These are phyloP conservation scores for Rhizoglyphus robini DNA, from an alignment of 1,140 invertebrate species.

Conservation along the genomic window DNA sequence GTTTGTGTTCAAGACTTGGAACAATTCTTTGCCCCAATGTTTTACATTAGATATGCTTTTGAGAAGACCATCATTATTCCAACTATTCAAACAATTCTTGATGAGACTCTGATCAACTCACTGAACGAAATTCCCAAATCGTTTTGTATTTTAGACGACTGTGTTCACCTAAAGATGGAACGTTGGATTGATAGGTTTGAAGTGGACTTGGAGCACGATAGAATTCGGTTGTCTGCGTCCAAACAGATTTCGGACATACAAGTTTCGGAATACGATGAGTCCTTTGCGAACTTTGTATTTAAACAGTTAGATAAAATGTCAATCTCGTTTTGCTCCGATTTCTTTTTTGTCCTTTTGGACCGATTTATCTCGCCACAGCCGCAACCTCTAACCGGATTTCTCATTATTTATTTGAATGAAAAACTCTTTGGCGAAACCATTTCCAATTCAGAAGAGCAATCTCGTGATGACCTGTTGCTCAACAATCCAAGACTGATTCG, in stretches of 20 bases:
- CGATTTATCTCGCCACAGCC: background rate
- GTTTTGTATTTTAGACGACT: background rate
- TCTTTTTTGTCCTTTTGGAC: background rate
- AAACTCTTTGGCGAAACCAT: background rate
- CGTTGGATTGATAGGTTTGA: background rate
- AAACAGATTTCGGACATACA: no score
- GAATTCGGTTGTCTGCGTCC: no score
- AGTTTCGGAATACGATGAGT: no score
- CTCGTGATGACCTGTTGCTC: background rate
- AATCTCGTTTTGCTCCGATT: background rate
- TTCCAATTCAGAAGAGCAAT: background rate
- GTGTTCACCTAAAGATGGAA: background rate
- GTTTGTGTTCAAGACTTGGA: background rate
- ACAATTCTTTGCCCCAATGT: background rate
- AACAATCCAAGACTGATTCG: background rate
- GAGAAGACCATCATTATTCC: background rate
- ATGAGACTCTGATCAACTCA: background rate
- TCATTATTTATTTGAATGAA: background rate
- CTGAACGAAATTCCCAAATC: background rate
- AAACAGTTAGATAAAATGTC: background rate
- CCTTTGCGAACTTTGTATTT: background rate
- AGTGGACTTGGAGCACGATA: no score
- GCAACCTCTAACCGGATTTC: background rate
- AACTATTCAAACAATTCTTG: background rate
- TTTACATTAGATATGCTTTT: background rate